Conservation (phyloP, 2,797 vertebrate species). For the Chiroxiphia lanceolata region DNA sequence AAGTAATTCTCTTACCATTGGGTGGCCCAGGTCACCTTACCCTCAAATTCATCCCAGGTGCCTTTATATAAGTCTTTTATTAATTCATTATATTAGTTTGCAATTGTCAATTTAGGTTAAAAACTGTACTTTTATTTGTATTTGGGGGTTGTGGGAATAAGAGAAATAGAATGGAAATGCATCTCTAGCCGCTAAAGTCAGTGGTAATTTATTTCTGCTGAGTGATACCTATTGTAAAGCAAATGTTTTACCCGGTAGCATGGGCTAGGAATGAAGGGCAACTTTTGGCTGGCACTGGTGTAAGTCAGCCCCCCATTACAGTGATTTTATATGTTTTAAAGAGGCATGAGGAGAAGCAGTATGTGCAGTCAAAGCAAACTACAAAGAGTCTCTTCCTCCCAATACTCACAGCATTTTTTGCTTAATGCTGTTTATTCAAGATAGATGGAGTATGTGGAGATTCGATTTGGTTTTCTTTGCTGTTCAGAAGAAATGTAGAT, state of each 20-base stretch:
- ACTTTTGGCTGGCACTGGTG: background rate
- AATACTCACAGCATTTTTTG: slow-evolving; percentile 2
- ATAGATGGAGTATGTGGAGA: slow-evolving; percentile 55
- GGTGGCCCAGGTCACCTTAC: background rate
- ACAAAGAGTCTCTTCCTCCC: slow-evolving; percentile 33
- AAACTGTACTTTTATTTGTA: background rate
- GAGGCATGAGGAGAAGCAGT: background rate
- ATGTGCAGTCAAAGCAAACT: background rate
- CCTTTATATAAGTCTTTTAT: background rate
- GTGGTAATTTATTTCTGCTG: slow-evolving; percentile 18
- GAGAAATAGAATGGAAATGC: background rate
- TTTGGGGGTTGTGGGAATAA: background rate
- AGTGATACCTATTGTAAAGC: slow-evolving; percentile 3
- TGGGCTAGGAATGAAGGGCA: slow-evolving; percentile 1
- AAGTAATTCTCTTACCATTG: background rate
- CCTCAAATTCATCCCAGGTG: background rate
- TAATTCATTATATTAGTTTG: background rate
- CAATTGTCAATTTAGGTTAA: background rate
- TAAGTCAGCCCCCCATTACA: background rate
- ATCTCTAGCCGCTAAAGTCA: background rate
- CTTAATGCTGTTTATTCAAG: slow-evolving; percentile 49
- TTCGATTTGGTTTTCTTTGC: slow-evolving; percentile 48
- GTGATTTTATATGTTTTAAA: background rate
- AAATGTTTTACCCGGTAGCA: background rate
- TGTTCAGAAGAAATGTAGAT: slow-evolving; percentile 66